Conservation (phyloP, 2,888 invertebrate species). For the Mythimna vitellina region DNA sequence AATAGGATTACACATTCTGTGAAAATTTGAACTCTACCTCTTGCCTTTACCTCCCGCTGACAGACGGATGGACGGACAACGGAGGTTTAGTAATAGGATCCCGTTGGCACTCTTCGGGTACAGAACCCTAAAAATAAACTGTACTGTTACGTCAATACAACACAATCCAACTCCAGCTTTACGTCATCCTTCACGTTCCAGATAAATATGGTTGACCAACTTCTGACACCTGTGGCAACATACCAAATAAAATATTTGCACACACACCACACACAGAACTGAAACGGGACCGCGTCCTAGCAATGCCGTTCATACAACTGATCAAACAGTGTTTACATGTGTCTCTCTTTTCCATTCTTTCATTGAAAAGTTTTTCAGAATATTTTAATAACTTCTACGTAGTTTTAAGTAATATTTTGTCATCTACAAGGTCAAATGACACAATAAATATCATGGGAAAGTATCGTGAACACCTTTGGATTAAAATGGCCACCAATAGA, state of each 20-base stretch:
- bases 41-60: no score
- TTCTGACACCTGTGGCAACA: constrained; percentile 53
- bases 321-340: constrained; percentile 44
- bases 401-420: background rate
- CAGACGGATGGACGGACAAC: no score
- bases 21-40: no score
- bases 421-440: background rate
- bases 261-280: constrained; percentile 16
- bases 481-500: no score
- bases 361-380: background rate
- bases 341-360: background rate
- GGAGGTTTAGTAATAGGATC: no score
- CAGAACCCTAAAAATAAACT: no score
- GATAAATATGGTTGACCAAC: constrained; percentile 59
- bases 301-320: constrained; percentile 74
- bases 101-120: no score
- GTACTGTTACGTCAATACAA: background rate
- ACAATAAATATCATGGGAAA: no score
- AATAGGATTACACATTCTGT: no score
- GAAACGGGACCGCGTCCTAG: constrained; percentile 70
- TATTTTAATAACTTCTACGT: background rate
- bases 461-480: no score
- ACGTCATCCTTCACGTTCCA: constrained; percentile 11
- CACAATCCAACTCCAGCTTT: background rate
- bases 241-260: constrained; percentile 39